Evolutionary conservation across 2,113 vertebrate genomes (phyloP).

Genomic region (Corythornis vintsioides): DNA sequence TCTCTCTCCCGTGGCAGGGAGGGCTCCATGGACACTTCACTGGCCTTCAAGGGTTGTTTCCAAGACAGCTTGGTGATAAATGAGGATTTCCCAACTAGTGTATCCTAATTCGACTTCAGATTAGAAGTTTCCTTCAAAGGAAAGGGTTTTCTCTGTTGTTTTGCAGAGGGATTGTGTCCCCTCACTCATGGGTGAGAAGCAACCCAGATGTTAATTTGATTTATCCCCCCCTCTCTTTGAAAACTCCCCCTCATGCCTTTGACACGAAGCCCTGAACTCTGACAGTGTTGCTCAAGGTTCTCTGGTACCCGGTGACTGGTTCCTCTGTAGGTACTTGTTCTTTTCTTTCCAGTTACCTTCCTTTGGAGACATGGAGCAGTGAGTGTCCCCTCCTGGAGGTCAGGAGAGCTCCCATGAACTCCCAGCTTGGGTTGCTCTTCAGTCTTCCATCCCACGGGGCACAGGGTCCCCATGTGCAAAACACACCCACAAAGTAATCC

Average conservation of each 20-base stretch:
- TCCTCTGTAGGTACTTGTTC: neutral
- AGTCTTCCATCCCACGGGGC: neutral
- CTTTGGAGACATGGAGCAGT: neutral
- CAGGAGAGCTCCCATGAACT: neutral
- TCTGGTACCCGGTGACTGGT: neutral
- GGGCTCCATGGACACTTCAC: neutral
- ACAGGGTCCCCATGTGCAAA: neutral
- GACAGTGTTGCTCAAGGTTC: neutral
- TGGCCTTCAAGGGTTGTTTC: neutral
- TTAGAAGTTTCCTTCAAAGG: neutral
- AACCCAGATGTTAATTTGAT: neutral
- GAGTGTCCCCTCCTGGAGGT: neutral
- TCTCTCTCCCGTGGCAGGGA: neutral
- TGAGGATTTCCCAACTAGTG: neutral
- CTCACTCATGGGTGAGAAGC: neutral
- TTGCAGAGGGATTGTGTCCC: neutral
- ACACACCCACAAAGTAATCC: neutral
- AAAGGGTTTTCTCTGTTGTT: neutral
- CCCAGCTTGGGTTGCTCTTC: neutral
- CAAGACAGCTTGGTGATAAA: neutral
- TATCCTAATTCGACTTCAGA: neutral
- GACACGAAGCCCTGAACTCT: neutral
- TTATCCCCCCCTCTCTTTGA: fast-evolving
- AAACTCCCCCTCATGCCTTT: neutral
- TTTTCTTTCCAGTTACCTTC: neutral